Base-by-base conservation (phyloP, 2,113 vertebrate genomes). In the Falcunculus frontatus region DNA sequence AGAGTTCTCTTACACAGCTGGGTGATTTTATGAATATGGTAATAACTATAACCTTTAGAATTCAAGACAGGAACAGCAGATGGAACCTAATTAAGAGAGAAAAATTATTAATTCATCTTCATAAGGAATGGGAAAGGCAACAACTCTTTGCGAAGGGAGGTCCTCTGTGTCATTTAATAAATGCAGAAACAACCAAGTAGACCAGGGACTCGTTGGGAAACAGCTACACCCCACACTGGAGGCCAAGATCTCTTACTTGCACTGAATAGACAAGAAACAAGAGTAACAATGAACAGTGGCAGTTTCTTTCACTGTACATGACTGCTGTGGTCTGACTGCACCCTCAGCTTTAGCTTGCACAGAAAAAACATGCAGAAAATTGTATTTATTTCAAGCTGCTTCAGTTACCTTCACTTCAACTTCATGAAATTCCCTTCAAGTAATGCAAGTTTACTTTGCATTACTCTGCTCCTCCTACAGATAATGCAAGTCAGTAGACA, bases 11-110 rank as follows among this genome's bases (percentile, higher is more conserved):
- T 97, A 97, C 90, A 96, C 91, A 98, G 95, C 94, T 98, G 97
- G 89, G 87, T 12, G 52, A 95, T 95, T 96, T 97, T 97, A 96
- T 95, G 92, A 97, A 97, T 97, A 97, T 96, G 96, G 83, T 97
- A 98, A 97, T 97, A 98, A 97, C 88, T 95, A 91, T 97, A 98
- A 97, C 97, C 97, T 98, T 98, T 98, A 97, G 84, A 98, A 95
- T 95, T 94, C 86, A 96, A 97, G 95, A 96, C 91, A 96, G 79
- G 64, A 98, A 95, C 78, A 97, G 89, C 92, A 98, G 95, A 98
- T 97, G 95, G 92, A 98, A 97, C 83, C 95, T 97, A 97, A 98
- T 98, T 98, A 98, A 97, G 96, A 97, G 86, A 89, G 94, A 97
- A 98, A 97, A 98, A 97, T 84, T 96, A 98, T 96, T 97, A 98